Percentiles rank a stretch among this genome's conserved stretches.
Conservation (phyloP, 2,113 vertebrate species). For the Piprites chloris region DNA sequence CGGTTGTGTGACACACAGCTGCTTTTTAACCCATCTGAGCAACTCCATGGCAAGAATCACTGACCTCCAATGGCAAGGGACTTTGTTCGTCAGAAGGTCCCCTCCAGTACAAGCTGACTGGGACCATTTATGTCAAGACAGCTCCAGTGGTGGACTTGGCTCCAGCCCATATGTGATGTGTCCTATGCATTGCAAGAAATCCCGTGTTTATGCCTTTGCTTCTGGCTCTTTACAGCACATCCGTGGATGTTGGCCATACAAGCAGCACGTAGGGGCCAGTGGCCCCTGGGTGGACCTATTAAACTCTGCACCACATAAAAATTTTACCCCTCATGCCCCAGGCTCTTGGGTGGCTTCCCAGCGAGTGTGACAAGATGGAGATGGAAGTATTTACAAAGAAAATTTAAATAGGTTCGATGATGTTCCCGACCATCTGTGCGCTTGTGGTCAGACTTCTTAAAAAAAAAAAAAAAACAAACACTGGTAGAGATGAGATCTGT, state of each 20-base stretch:
- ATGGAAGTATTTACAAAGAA: neutral
- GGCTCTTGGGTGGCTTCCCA: neutral
- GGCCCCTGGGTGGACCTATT: neutral
- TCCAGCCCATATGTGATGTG: neutral
- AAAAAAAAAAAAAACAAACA: neutral
- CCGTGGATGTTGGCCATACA: neutral
- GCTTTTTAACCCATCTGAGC: neutral
- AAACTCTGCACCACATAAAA: neutral
- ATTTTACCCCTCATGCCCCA: neutral
- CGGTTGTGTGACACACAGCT: neutral
- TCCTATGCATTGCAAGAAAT: neutral
- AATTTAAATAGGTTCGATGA: neutral
- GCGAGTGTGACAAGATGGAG: neutral
- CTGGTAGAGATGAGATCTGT: slow-evolving; percentile 3
- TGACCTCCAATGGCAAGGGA: rapidly evolving
- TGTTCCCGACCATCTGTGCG: slow-evolving; percentile 1
- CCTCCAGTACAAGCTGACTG: neutral
- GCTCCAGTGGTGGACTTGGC: neutral
- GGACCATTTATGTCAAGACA: neutral
- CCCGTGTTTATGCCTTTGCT: neutral
- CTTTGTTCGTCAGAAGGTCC: neutral
- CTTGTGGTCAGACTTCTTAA: slow-evolving; percentile 31
- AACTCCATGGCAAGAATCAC: neutral
- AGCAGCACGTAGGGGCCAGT: neutral
- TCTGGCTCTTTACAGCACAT: neutral